phyloP scores from a whole-genome alignment of 2,888 invertebrate species.

The Drosophila buzzatii region DNA sequence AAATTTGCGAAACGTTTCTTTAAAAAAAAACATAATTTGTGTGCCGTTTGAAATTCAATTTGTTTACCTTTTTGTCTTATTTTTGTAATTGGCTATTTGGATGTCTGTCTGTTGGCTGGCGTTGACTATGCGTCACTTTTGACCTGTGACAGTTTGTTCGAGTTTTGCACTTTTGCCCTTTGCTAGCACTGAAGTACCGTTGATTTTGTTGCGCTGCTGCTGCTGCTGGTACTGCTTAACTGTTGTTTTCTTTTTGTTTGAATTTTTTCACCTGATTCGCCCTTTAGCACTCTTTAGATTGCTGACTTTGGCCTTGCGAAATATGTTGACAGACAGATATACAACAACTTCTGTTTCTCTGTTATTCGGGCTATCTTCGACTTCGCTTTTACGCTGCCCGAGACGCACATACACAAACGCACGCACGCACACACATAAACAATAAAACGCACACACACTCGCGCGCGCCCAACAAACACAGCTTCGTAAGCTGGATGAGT shows the following conservation, averaged over 20 bases:
- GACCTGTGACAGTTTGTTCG: slow-evolving; percentile 44
- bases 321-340: slow-evolving; percentile 54
- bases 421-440: slow-evolving; percentile 37
- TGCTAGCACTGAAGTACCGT: slow-evolving; percentile 10
- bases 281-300: background rate
- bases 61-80: slow-evolving; percentile 48
- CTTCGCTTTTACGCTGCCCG: slow-evolving; percentile 43
- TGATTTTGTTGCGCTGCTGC: slow-evolving; percentile 7
- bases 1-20: background rate
- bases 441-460: slow-evolving; percentile 23
- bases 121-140: slow-evolving; percentile 51
- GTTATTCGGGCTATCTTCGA: slow-evolving; percentile 58
- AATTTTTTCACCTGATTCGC: slow-evolving; percentile 17
- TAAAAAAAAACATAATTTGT: slow-evolving; percentile 13
- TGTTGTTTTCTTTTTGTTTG: slow-evolving; percentile 12
- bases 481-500: slow-evolving; percentile 45
- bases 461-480: slow-evolving; percentile 32
- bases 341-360: slow-evolving; percentile 43
- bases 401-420: slow-evolving; percentile 45
- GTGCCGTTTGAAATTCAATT: slow-evolving; percentile 18
- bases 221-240: slow-evolving; percentile 11
- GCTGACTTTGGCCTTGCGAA: slow-evolving; percentile 54
- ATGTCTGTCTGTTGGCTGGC: slow-evolving; percentile 5
- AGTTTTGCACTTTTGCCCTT: slow-evolving; percentile 34
- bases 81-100: slow-evolving; percentile 13